phyloP scores from a whole-genome alignment of 2,888 invertebrate genomes.

The Coenonympha arcania region DNA sequence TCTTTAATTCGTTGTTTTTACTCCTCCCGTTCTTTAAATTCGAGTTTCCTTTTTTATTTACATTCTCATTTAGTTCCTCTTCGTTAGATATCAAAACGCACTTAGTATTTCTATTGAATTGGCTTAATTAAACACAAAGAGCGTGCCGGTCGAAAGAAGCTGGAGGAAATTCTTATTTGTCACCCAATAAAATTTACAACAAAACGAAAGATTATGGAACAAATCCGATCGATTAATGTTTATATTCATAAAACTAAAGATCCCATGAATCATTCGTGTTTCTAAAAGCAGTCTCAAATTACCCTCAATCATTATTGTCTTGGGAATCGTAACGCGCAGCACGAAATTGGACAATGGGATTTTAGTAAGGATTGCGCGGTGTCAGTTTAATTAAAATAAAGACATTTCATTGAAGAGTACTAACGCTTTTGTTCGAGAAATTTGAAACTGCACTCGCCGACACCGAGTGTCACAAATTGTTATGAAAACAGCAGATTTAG shows the following conservation, averaged over 20 bases:
- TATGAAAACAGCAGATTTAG: constrained; percentile 41
- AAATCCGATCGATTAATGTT: constrained; percentile 29
- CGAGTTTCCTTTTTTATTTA: constrained; percentile 35
- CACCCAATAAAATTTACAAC: constrained; percentile 24
- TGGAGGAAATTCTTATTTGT: constrained; percentile 34
- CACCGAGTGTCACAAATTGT: constrained; percentile 37
- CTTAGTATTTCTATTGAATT: constrained; percentile 26
- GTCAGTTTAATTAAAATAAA: constrained; percentile 53
- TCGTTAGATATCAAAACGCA: constrained; percentile 22
- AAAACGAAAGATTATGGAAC: constrained; percentile 25
- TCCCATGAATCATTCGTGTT: constrained; percentile 63
- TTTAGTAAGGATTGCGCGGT: constrained; percentile 62
- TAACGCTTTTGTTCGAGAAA: constrained; percentile 61
- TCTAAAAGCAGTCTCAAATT: constrained; percentile 68
- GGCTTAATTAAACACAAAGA: constrained; percentile 29
- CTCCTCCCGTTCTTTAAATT: constrained; percentile 28
- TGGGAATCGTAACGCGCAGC: constrained; percentile 57
- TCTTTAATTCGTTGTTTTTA: constrained; percentile 32
- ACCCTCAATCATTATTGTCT: constrained; percentile 62
- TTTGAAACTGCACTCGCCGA: constrained; percentile 46
- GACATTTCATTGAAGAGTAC: constrained; percentile 58
- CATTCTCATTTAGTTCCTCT: constrained; percentile 22
- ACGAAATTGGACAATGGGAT: constrained; percentile 66
- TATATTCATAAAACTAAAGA: constrained; percentile 41
- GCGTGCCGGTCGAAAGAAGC: constrained; percentile 23